Evolutionary conservation across 2,888 invertebrate species (phyloP).

Genomic region (Strigamia crassipes): DNA sequence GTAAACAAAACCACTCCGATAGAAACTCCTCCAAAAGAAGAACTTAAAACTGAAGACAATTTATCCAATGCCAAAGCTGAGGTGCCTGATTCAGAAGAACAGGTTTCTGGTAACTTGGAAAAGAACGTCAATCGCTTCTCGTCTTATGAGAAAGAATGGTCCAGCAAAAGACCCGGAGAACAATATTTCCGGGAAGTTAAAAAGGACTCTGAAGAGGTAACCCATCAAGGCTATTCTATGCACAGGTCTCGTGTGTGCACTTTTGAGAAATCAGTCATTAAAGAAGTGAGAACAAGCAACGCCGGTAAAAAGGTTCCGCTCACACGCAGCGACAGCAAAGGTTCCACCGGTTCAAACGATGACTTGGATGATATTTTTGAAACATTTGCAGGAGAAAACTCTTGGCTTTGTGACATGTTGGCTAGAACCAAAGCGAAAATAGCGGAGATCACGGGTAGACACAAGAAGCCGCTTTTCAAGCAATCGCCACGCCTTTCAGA

Average conservation of each 20-base stretch:
- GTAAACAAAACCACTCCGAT: too few relatives aligned
- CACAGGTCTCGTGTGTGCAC: conserved; percentile 22
- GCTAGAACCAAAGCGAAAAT: background rate
- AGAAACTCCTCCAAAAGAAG: too few relatives aligned
- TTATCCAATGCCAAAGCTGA: too few relatives aligned
- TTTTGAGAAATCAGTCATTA: conserved; percentile 25
- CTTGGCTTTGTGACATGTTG: background rate
- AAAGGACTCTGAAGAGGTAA: background rate
- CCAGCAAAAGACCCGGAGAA: background rate
- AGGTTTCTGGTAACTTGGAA: background rate
- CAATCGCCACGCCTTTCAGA: background rate
- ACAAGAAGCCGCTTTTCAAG: background rate
- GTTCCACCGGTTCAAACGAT: conserved; percentile 82
- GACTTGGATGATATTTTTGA: conserved; percentile 79
- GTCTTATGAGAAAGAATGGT: background rate
- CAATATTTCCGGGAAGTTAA: background rate
- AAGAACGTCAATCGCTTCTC: background rate
- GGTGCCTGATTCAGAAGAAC: background rate
- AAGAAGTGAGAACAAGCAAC: background rate
- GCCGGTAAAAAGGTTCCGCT: background rate
- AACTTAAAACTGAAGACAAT: too few relatives aligned
- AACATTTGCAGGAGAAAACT: conserved; percentile 73
- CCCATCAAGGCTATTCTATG: background rate
- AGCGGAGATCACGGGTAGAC: background rate
- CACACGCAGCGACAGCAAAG: conserved; percentile 80